Conservation (phyloP, 1,140 invertebrate species). For the Brachystomella parvula region DNA sequence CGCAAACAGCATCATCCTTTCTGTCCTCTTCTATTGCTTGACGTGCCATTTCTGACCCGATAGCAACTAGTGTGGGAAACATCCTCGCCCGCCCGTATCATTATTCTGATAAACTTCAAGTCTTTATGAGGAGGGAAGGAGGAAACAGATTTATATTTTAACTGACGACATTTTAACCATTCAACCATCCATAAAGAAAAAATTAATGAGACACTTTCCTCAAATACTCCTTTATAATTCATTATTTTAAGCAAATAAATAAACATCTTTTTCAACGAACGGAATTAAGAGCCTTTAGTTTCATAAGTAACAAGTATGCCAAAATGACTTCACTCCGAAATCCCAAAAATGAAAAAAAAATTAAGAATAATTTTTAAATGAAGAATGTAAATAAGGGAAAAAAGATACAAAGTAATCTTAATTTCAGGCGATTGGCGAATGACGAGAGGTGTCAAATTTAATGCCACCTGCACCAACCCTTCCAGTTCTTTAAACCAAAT, state of each 20-base stretch:
- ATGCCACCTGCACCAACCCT: neutral
- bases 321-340: neutral
- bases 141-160: neutral
- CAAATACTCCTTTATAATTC: neutral
- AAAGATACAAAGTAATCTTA: neutral
- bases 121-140: neutral
- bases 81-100: constrained; percentile 19
- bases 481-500: neutral
- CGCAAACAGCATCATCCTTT: constrained; percentile 4
- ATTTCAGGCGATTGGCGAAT: constrained; percentile 1
- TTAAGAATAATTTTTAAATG: neutral
- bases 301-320: neutral
- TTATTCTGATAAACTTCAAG: constrained; percentile 9
- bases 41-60: constrained; percentile 30
- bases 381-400: neutral
- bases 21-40: constrained; percentile 7
- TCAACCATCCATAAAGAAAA: neutral
- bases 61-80: constrained; percentile 27
- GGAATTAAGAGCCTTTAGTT: neutral
- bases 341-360: neutral
- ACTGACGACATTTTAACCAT: neutral
- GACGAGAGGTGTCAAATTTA: constrained; percentile 1
- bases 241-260: neutral
- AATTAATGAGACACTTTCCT: neutral
- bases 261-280: neutral